Evolutionary conservation across 2,888 invertebrate species (phyloP).

Genomic region (Xestoiulus laeticollis): DNA sequence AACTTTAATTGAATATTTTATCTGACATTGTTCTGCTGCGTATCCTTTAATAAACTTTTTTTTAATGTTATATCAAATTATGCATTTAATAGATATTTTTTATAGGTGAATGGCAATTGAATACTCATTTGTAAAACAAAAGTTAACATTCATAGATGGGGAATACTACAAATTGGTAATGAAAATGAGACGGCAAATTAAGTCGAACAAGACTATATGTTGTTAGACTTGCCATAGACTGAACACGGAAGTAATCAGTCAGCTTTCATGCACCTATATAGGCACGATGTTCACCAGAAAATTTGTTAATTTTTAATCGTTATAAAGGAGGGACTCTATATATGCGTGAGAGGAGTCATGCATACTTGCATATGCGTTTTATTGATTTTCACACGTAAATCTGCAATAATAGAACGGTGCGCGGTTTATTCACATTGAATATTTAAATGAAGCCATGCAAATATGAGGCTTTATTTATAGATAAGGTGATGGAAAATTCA

Average conservation of each 20-base stretch:
- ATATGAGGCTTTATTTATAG: constrained; percentile 40
- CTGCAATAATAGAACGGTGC: not conserved
- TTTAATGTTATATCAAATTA: not conserved
- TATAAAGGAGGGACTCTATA: constrained; percentile 18
- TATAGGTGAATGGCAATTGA: constrained; percentile 24
- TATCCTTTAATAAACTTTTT: not conserved
- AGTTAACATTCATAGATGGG: constrained; percentile 22
- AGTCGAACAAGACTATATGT: not conserved
- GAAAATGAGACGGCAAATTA: constrained; percentile 35
- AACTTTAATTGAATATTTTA: constrained; percentile 13
- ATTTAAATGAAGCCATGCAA: constrained; percentile 41
- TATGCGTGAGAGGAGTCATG: not conserved
- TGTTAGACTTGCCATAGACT: not conserved
- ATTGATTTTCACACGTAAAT: constrained; percentile 34
- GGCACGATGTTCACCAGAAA: not conserved
- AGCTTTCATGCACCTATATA: not conserved
- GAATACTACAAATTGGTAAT: constrained; percentile 17
- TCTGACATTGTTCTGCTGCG: not conserved
- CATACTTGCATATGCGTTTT: not conserved
- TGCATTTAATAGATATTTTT: constrained; percentile 4
- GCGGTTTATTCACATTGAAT: constrained; percentile 1
- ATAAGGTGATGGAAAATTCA: constrained; percentile 39
- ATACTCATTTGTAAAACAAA: constrained; percentile 37
- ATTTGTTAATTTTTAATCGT: constrained; percentile 41
- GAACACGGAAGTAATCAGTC: constrained; percentile 19